These are phyloP conservation scores for Phyllotreta striolata DNA, from an alignment of 2,888 invertebrate species.

Conservation along the genomic window DNA sequence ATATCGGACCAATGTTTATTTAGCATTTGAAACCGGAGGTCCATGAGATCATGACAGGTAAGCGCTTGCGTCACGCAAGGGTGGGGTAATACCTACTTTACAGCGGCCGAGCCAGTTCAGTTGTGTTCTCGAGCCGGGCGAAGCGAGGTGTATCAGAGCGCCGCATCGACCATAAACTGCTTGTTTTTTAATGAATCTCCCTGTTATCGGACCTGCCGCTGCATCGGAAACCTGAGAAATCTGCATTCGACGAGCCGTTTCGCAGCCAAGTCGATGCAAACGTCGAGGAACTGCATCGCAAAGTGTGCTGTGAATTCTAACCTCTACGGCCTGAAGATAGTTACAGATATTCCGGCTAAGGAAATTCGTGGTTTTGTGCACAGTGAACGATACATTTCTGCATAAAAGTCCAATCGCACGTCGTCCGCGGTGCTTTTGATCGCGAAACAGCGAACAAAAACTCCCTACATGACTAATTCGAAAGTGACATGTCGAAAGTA, in stretches of 20 bases:
- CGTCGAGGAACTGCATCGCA: constrained; percentile 36
- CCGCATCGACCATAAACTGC: constrained; percentile 5
- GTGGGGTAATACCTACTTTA: constrained; percentile 45
- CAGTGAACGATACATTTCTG: constrained; percentile 7
- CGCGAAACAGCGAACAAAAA: constrained; percentile 41
- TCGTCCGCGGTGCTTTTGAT: constrained; percentile 37
- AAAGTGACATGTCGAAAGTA: constrained; percentile 40
- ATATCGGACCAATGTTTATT: constrained; percentile 22
- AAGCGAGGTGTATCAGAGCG: constrained; percentile 6
- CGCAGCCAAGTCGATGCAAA: constrained; percentile 22
- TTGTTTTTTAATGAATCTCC: constrained; percentile 23
- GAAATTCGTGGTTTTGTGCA: constrained; percentile 17
- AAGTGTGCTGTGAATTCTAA: constrained; percentile 45
- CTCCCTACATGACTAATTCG: constrained; percentile 42
- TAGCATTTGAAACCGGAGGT: constrained; percentile 39
- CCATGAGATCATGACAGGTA: constrained; percentile 47
- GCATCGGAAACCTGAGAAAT: constrained; percentile 3
- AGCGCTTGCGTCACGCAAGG: constrained; percentile 50
- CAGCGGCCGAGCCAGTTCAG: constrained; percentile 34
- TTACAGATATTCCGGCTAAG: constrained; percentile 38
- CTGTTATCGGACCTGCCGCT: constrained; percentile 10
- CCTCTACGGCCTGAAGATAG: constrained; percentile 47
- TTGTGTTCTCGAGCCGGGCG: constrained; percentile 35
- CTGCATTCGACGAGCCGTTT: constrained; percentile 16
- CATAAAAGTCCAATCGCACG: neutral